Evolutionary conservation across 2,888 invertebrate species (phyloP).

Genomic region (Lutraria lutraria): DNA sequence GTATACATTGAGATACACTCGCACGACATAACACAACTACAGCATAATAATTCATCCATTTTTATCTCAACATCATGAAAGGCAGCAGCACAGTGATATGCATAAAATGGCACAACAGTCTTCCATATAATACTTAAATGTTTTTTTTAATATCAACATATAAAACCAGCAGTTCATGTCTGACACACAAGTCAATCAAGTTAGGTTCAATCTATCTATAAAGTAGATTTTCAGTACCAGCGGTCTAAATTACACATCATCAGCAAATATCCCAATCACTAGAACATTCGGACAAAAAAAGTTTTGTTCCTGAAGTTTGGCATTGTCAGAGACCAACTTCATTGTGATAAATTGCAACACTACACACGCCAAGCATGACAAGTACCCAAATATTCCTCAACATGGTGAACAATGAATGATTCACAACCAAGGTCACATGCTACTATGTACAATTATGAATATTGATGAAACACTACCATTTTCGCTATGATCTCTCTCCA

Average conservation of each 20-base stretch:
- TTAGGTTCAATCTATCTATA: neutral
- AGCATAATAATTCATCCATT: neutral
- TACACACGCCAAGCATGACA: neutral
- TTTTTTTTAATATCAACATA: slow-evolving; percentile 11
- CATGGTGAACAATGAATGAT: neutral
- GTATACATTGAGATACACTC: neutral
- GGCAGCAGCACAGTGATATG: slow-evolving; percentile 57
- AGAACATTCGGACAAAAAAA: neutral
- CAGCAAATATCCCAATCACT: neutral
- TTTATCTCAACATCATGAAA: slow-evolving; percentile 35
- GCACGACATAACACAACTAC: neutral
- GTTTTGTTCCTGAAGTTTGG: neutral
- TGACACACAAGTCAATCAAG: neutral
- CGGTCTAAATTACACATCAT: neutral
- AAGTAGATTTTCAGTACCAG: neutral
- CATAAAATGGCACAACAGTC: slow-evolving; percentile 56
- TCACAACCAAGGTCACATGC: slow-evolving; percentile 26
- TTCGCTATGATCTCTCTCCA: slow-evolving; percentile 37
- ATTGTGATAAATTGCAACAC: neutral
- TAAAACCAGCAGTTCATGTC: slow-evolving; percentile 18
- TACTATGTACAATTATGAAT: slow-evolving; percentile 18
- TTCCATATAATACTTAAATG: slow-evolving; percentile 22
- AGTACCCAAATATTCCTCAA: neutral
- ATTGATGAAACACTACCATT: slow-evolving; percentile 9
- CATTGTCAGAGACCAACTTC: neutral